Base-by-base conservation (phyloP, 2,888 invertebrate species). In the Seira musarum region DNA sequence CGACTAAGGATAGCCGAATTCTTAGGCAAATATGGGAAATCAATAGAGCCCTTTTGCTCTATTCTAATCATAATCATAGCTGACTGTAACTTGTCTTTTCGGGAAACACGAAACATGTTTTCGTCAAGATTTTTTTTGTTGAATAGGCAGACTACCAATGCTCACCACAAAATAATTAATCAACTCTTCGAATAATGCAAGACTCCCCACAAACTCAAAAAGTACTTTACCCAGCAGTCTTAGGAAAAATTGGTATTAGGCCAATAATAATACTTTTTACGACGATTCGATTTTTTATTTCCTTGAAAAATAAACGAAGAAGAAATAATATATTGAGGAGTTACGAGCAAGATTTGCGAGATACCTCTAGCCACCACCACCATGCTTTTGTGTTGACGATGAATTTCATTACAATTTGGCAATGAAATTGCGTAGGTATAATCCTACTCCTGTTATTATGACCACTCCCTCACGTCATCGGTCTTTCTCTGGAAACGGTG, bases 401-500 rank as follows among this genome's bases (percentile, higher is more conserved):
- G 22, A 57, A 70, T 60, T 40, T 40, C 40, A 70, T 61, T 70
- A 61, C 19, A n/a, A 24, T 21, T 40, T 65, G 72, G 72, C 72
- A 72, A 72, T 72, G 72, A 72, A 72, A 72, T 49, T 24, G 22
- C 46, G 30, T 30, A 30, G 30, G 30, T 30, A 30, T 15, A 64
- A 72, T 72, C 64, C 72, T 64, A 72, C 64, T 72, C 63, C 24
- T 72, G 72, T 49, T 72, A 53, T 57, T 60, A 66, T 66, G 74
- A 74, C 74, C 74, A 74, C 74, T 74, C 74, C 74, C 74, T 66
- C 74, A 21, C 30, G 66, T 74, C 74, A 74, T 74, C 73, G 65
- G 25, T 21, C 65, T 49, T 65, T n/a, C 57, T 53, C 73, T 30
- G 30, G 30, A 73, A 73, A 65, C 65, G 73, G 73, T 66, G 65